phyloP scores from a whole-genome alignment of 2,797 vertebrate species.

The Gambusia yucatana region DNA sequence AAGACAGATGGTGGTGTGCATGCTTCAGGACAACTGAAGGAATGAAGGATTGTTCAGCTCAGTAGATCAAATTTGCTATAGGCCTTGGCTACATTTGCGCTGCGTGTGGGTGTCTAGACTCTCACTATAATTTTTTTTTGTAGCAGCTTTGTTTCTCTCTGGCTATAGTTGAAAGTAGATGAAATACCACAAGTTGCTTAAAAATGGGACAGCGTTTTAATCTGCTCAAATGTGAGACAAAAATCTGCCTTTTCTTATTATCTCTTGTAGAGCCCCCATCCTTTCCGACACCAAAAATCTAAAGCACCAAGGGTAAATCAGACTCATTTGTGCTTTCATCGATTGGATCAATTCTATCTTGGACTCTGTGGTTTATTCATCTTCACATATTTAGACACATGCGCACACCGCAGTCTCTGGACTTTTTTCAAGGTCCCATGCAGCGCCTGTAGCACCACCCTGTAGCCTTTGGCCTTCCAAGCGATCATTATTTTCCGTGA shows the following conservation, averaged over 20 bases:
- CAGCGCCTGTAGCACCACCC: conserved; percentile 18
- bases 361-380: conserved; percentile 11
- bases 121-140: conserved; percentile 69
- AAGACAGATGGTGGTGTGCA: conserved; percentile 84
- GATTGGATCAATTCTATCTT: conserved; percentile 5
- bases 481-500: conserved; percentile 65
- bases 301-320: not conserved
- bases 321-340: not conserved
- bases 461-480: conserved; percentile 46
- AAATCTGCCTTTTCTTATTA: conserved; percentile 15
- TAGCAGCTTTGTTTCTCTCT: conserved; percentile 75
- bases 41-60: conserved; percentile 85
- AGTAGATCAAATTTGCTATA: conserved; percentile 84
- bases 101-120: conserved; percentile 72
- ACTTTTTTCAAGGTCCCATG: conserved; percentile 10
- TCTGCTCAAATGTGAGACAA: conserved; percentile 57
- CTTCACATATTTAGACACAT: conserved; percentile 13
- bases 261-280: conserved; percentile 21
- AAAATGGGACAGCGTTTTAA: conserved; percentile 63
- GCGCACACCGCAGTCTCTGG: not conserved
- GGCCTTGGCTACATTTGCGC: conserved; percentile 79
- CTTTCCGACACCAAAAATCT: not conserved
- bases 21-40: conserved; percentile 80
- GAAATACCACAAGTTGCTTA: conserved; percentile 66
- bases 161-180: conserved; percentile 78